Base-by-base conservation (phyloP, 2,888 invertebrate genomes). In the Xestia ashworthii region DNA sequence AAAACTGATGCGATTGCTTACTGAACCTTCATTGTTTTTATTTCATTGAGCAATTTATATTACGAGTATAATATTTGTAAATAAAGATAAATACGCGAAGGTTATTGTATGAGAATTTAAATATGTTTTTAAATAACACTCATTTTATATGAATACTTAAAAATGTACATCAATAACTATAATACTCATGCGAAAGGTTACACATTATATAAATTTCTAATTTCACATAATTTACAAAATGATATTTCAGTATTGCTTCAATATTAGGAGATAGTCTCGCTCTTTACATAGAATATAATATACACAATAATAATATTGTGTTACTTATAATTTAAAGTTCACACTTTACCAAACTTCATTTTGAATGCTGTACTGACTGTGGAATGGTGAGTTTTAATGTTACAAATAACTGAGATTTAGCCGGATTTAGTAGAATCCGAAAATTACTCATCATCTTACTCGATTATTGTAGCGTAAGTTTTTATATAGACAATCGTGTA, bases 241-340 rank as follows among this genome's bases (percentile, higher is more conserved):
- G 93, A 94, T 93, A 93, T 93, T 92, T 91, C 92, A 94, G 88
- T 95, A 95, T 96, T 95, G 95, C 96, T 96, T 95, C 90, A 89
- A 82, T 89, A 90, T 93, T 92, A 92, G 93, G 93, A 94, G 93
- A 92, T 92, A 90, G 91, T 89, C 90, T 89, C 81, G 78, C 88
- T 88, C 78, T 85, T 82, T 87, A 88, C 65, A 87, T 83, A 83
- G 88, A 87, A 71, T 78, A 84, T 87, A 88, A 76, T 82, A 82
- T 84, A 84, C 82, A 86, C 80, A 82, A 82, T 76, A 75, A 82
- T 65, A 78, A 85, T 84, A 82, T 82, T 19, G 69, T 76, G 64
- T 70, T 64, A 64, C 77, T 80, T 77, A 77, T 74, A n/a, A 69
- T 76, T 77, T 70, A 81, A 16, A 66, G 66, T 60, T 76, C 62